Base-by-base conservation (phyloP, 30 jellyfish, hydroid and myxozoan genomes). In the Catostylus mosaicus region DNA sequence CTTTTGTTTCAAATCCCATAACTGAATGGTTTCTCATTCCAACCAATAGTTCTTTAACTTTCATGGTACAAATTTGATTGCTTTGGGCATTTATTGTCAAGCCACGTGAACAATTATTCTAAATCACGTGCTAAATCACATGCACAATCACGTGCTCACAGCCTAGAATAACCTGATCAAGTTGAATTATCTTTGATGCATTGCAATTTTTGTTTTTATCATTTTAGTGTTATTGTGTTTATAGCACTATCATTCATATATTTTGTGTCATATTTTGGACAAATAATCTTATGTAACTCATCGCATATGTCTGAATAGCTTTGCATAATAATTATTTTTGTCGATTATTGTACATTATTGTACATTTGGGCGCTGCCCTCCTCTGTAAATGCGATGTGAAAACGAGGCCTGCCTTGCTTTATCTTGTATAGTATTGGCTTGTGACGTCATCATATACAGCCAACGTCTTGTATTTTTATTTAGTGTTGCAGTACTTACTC, bases 361-460 rank as follows among this genome's bases (percentile, higher is more conserved):
- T 85, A 85, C 95, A 85, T 85, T 85, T 71, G 86, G 95, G 95
- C 62, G 67, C 52, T 65, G 50, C 74, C 95, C 95, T 48, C 59
- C 45, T 61, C 50, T 83, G 87, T 74, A 83, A 83, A 83, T 83
- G 93, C 82, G 73, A 85, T 85, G 73, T 85, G 89, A 85, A 73
- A 74, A 73, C 34, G 51, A 32, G 84, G 91, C 83, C 91, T 65
- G 80, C 91, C 84, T 81, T 67, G 77, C 91, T 37, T 61, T 33
- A 50, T 18, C 67, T 30, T 81, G 83, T 81, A 81, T 50, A 81
- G 84, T 56, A 23, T 31, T 81, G 91, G 84, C 84, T 66, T 16
- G 59, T 81, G 86, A 72, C 38, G 83, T 72, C 83, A 72, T 72
- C 83, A 18, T 72, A 61, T 34, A 72, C 83, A 72, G 83, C 69